Conservation (phyloP, 2,797 vertebrate genomes). For the Neoniphon sammara region DNA sequence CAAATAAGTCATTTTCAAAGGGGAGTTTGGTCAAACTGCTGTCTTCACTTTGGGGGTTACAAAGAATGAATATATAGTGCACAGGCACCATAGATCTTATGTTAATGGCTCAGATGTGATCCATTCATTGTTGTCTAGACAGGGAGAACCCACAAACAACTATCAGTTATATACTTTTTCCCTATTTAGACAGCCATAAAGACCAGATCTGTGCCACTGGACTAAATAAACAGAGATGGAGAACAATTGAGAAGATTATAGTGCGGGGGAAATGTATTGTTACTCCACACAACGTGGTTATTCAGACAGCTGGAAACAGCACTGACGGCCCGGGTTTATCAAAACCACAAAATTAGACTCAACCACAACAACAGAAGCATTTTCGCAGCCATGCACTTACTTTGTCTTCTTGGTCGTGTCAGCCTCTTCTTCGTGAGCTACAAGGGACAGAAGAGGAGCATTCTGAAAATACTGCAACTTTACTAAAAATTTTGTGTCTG, state of each 20-base stretch:
- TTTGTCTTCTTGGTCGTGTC: conserved; percentile 71
- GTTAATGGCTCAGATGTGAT: conserved; percentile 43
- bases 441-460: background rate
- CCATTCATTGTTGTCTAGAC: conserved; percentile 38
- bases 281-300: conserved; percentile 11
- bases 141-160: conserved; percentile 32
- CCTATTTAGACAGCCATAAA: background rate
- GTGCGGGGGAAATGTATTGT: background rate
- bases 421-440: conserved; percentile 65
- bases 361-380: background rate
- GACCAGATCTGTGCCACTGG: conserved; percentile 23
- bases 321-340: background rate
- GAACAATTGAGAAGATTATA: background rate
- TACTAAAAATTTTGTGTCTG: background rate
- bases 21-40: conserved; percentile 7
- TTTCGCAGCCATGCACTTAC: conserved; percentile 67
- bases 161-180: conserved; percentile 8
- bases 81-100: conserved; percentile 33
- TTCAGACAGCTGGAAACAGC: background rate
- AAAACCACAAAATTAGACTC: background rate
- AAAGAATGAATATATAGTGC: conserved; percentile 12
- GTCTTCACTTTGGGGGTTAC: conserved; percentile 16
- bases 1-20: conserved; percentile 12
- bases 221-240: background rate
- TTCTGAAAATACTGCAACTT: background rate